Base-by-base conservation (phyloP, 2,888 invertebrate species). In the Temnothorax rugatulus region DNA sequence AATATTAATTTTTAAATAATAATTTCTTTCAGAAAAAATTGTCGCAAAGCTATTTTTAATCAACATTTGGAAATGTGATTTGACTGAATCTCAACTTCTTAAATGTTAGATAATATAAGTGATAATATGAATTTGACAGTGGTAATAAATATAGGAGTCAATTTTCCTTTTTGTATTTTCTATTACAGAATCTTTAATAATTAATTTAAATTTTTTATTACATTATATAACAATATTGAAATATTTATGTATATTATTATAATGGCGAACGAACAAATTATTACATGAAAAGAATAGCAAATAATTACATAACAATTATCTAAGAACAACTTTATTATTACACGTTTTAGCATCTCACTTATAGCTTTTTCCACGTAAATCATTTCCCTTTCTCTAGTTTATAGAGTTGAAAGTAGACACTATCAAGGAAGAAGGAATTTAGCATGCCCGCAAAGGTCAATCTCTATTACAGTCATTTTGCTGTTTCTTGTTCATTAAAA, bases 371-470 rank as follows among this genome's bases (percentile, higher is more conserved):
- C 5, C 47, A 61, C 13, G 38, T 41, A 52, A 76, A 64, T 76
- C 76, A 76, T 57, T 76, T 61, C 50, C 47, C 63, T 64, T 76
- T 76, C 52, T 76, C 76, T 25, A 15, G 18, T 63, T 50, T 1
- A 63, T 5, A 21, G 47, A 50, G 38, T 52, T 50, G 50, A 76
- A 76, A 64, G 63, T 64, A 76, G 75, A 52, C 21, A 29, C 25
- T 41, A 61, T 75, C 34, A 54, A 63, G 75, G n/a, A 63, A 15
- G 21, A n/a, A 44, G 21, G 47, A 34, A 50, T 38, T 47, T 63
- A 54, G 15, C 11, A 25, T 50, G 61, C 34, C 21, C 25, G 13
- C 8, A 63, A 76, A 76, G 21, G 21, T 74, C 73, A 59, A 57
- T 18, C 18, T 41, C 8, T 61, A 61, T 63, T 57, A 59, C 8